Conservation (phyloP, 2,888 invertebrate genomes). For the Orchestes rusci region DNA sequence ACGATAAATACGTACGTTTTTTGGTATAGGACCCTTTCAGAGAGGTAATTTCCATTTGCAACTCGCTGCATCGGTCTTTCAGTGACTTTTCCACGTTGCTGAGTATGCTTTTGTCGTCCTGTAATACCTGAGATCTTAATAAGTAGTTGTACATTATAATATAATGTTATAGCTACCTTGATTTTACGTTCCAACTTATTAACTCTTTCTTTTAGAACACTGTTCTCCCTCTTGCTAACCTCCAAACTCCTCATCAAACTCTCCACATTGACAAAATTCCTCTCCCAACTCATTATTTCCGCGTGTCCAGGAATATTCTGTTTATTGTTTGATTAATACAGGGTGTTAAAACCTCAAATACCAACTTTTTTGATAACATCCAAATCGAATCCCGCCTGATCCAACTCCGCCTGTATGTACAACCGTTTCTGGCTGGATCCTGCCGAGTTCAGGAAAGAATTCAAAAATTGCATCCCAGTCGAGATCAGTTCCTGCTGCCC, state of each 20-base stretch:
- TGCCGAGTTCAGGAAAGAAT: constrained; percentile 72
- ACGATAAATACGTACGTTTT: constrained; percentile 16
- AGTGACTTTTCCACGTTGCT: constrained; percentile 66
- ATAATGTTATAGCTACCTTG: too few relatives aligned
- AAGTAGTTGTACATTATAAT: too few relatives aligned
- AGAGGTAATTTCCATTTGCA: constrained; percentile 64
- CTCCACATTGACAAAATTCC: constrained; percentile 73
- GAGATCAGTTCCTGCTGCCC: constrained; percentile 63
- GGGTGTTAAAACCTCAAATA: constrained; percentile 1
- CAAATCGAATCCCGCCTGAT: constrained; percentile 73
- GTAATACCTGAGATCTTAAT: constrained; percentile 58
- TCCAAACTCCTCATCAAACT: constrained; percentile 62
- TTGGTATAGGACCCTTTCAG: constrained; percentile 38
- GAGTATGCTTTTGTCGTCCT: constrained; percentile 70
- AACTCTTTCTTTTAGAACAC: constrained; percentile 58
- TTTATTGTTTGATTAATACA: too few relatives aligned
- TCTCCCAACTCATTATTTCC: constrained; percentile 71
- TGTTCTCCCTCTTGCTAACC: constrained; percentile 62
- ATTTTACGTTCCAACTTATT: constrained; percentile 64
- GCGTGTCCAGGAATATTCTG: constrained; percentile 32
- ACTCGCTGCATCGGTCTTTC: constrained; percentile 67
- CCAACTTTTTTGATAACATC: constrained; percentile 52
- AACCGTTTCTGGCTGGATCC: constrained; percentile 67
- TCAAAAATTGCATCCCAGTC: constrained; percentile 77
- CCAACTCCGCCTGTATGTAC: constrained; percentile 78